A percentile compares a stretch with the other conserved stretches of the same genome.
These are phyloP conservation scores for Galeruca laticollis DNA, from an alignment of 2,888 invertebrate species.

Conservation along the genomic window DNA sequence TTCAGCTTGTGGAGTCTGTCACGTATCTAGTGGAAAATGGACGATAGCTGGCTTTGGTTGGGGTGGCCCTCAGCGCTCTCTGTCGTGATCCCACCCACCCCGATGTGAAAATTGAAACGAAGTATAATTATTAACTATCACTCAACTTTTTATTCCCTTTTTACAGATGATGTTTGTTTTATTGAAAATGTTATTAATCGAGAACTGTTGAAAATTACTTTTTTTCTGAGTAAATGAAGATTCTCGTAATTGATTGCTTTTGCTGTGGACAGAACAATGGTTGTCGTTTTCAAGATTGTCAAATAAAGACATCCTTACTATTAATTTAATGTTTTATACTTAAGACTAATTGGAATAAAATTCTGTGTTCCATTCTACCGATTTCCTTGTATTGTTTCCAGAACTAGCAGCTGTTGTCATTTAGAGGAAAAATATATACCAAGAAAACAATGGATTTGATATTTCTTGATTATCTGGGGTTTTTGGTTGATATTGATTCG, in stretches of 20 bases:
- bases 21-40: too few species aligned
- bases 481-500: background rate
- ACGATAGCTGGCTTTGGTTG: too few species aligned
- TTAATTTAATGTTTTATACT: background rate
- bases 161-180: background rate
- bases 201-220: background rate
- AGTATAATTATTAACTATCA: background rate
- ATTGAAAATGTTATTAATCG: background rate
- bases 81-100: too few species aligned
- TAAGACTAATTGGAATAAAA: background rate
- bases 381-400: background rate
- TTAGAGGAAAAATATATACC: background rate
- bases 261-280: background rate
- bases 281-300: background rate
- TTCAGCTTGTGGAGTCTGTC: too few species aligned
- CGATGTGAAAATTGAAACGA: too few species aligned
- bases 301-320: background rate
- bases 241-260: background rate
- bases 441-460: background rate
- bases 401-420: background rate
- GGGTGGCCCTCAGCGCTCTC: too few species aligned
- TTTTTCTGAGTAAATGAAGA: constrained; percentile 1
- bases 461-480: background rate
- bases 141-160: background rate
- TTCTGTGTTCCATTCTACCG: background rate